Percentiles rank a stretch among this genome's conserved stretches.
Evolutionary conservation across 2,113 vertebrate genomes (phyloP).

Genomic region (Spilogale gracilis): DNA sequence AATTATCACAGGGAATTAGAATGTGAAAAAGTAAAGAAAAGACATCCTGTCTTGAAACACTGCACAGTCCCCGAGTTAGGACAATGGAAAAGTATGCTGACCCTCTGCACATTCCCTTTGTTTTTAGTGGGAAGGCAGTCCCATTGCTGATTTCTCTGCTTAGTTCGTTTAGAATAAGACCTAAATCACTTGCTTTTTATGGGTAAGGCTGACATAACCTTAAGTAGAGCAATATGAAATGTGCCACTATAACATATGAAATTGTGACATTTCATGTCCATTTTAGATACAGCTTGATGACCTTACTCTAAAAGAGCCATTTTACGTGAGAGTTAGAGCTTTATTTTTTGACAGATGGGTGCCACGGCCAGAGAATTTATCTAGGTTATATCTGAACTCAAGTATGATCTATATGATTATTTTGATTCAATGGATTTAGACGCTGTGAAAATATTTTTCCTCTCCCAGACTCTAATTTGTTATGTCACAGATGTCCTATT

Average conservation of each 20-base stretch:
- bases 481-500: conserved; percentile 45
- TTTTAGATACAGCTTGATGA: conserved; percentile 47
- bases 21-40: not conserved
- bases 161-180: conserved; percentile 38
- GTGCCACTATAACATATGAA: not conserved
- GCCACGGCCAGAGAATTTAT: conserved; percentile 66
- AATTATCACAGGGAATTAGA: not conserved
- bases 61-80: not conserved
- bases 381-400: conserved; percentile 72
- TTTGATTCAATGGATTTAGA: conserved; percentile 80
- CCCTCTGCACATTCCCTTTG: not conserved
- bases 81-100: not conserved
- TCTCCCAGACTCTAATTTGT: conserved; percentile 75
- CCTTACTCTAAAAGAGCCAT: conserved; percentile 60
- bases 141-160: not conserved
- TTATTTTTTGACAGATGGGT: conserved; percentile 76
- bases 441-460: conserved; percentile 76
- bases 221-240: conserved; percentile 10
- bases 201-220: not conserved
- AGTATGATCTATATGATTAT: conserved; percentile 82
- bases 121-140: not conserved
- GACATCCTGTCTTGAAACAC: not conserved
- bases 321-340: conserved; percentile 61
- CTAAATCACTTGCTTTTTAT: conserved; percentile 56
- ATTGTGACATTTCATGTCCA: conserved; percentile 69